Conservation (phyloP, 2,888 invertebrate species). For the Drosophila robusta region DNA sequence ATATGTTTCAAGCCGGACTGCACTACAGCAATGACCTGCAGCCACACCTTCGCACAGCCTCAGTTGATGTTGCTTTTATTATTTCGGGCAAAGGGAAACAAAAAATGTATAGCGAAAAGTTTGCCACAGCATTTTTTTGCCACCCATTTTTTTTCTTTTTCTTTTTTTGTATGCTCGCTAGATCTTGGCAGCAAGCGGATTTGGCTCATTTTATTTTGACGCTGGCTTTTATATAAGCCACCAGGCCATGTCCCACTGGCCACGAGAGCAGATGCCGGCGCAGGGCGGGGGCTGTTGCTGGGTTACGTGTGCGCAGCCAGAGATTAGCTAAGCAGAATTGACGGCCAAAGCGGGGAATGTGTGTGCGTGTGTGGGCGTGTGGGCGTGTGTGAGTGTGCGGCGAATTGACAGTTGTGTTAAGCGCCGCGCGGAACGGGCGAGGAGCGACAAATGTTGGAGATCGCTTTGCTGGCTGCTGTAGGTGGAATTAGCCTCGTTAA, state of each 20-base stretch:
- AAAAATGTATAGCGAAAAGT: constrained; percentile 33
- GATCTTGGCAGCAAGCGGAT: constrained; percentile 60
- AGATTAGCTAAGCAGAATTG: constrained; percentile 77
- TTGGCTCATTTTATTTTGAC: constrained; percentile 56
- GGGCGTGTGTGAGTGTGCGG: not conserved
- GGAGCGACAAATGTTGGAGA: constrained; percentile 28
- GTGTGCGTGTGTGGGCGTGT: constrained; percentile 1
- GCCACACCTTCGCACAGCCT: not conserved
- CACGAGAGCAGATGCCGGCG: not conserved
- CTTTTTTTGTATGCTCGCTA: constrained; percentile 8
- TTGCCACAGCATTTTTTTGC: constrained; percentile 24
- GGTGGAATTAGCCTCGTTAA: constrained; percentile 73
- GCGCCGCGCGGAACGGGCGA: not conserved
- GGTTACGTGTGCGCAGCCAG: constrained; percentile 68
- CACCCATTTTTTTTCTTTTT: constrained; percentile 30
- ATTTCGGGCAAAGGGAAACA: constrained; percentile 2
- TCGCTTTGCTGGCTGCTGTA: constrained; percentile 32
- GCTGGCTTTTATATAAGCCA: constrained; percentile 55
- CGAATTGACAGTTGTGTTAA: constrained; percentile 35
- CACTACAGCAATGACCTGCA: not conserved
- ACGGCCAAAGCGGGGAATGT: constrained; percentile 45
- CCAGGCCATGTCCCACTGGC: constrained; percentile 24
- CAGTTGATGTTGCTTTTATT: not conserved
- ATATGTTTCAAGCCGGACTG: constrained; percentile 34
- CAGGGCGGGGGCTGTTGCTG: constrained; percentile 21